phyloP scores from a whole-genome alignment of 92 coral and sea anemone genomes.

The Hydrozoanthus gracilis region DNA sequence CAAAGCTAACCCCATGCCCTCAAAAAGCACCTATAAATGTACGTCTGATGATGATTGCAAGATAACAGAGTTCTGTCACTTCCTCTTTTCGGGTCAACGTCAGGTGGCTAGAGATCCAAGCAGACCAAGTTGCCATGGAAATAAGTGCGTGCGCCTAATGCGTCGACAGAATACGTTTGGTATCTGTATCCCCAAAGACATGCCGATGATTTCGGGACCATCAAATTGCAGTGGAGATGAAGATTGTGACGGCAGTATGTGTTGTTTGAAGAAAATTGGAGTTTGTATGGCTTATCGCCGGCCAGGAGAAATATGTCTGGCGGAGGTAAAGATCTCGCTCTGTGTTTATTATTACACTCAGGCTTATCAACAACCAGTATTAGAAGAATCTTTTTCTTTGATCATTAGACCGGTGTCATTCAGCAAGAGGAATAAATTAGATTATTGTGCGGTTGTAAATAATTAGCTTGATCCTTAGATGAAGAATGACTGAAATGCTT shows the following conservation, averaged over 20 bases:
- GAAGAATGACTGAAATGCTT: too few species aligned
- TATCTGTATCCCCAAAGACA: constrained; percentile 34
- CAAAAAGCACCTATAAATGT: constrained; percentile 13
- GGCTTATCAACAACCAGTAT: too few species aligned
- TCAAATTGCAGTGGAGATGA: constrained; percentile 16
- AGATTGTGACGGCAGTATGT: constrained; percentile 35
- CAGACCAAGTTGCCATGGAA: constrained; percentile 8
- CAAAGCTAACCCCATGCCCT: constrained; percentile 1
- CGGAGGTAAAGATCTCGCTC: constrained; percentile 23
- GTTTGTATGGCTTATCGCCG: constrained; percentile 21
- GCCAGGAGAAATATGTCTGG: constrained; percentile 15
- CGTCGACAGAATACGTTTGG: not conserved
- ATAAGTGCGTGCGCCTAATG: constrained; percentile 5
- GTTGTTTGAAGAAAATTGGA: constrained; percentile 21
- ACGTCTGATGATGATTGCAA: constrained; percentile 46
- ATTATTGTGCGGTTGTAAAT: too few species aligned
- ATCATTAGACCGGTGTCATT: too few species aligned
- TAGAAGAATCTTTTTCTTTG: too few species aligned
- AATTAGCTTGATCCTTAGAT: too few species aligned
- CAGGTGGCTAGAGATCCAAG: constrained; percentile 33
- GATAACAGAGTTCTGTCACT: constrained; percentile 41
- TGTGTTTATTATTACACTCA: not conserved
- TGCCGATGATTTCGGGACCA: constrained; percentile 3
- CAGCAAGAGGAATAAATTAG: too few species aligned
- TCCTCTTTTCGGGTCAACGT: constrained; percentile 19